phyloP scores from a whole-genome alignment of 2,888 invertebrate genomes.

The Dasysyrphus tricinctus region DNA sequence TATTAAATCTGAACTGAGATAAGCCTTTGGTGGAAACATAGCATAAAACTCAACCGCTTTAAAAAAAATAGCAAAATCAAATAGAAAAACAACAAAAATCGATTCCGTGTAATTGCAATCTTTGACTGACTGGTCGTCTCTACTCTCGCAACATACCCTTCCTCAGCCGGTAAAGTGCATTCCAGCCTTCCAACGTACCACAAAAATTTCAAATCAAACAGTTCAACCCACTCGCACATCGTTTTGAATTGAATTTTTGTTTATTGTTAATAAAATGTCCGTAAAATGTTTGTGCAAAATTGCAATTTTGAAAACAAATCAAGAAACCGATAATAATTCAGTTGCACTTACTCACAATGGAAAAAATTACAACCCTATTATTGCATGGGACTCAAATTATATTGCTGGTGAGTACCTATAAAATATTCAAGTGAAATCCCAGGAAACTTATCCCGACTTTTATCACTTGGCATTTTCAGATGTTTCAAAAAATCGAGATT shows the following conservation, averaged over 20 bases:
- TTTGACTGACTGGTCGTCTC: no score
- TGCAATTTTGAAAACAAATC: slow-evolving; percentile 40
- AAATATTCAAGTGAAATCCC: background rate
- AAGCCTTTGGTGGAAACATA: no score
- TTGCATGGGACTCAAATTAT: slow-evolving; percentile 32
- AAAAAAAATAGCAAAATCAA: no score
- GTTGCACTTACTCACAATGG: slow-evolving; percentile 41
- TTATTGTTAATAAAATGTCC: slow-evolving; percentile 58
- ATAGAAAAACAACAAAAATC: no score
- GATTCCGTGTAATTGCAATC: no score
- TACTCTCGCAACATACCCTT: background rate
- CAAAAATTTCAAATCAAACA: slow-evolving; percentile 22
- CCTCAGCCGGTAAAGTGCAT: background rate
- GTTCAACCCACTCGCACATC: background rate
- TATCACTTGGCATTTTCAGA: background rate
- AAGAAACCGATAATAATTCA: slow-evolving; percentile 3
- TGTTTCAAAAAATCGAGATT: slow-evolving; percentile 50
- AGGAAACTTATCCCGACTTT: background rate
- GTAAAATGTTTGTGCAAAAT: slow-evolving; percentile 67
- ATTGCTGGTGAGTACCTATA: slow-evolving; percentile 28
- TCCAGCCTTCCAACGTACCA: no score
- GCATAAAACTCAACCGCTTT: no score
- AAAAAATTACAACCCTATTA: slow-evolving; percentile 28
- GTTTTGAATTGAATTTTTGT: background rate
- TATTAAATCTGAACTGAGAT: no score